Conservation (phyloP, 1,140 invertebrate genomes). For the Nixonia krombeini region DNA sequence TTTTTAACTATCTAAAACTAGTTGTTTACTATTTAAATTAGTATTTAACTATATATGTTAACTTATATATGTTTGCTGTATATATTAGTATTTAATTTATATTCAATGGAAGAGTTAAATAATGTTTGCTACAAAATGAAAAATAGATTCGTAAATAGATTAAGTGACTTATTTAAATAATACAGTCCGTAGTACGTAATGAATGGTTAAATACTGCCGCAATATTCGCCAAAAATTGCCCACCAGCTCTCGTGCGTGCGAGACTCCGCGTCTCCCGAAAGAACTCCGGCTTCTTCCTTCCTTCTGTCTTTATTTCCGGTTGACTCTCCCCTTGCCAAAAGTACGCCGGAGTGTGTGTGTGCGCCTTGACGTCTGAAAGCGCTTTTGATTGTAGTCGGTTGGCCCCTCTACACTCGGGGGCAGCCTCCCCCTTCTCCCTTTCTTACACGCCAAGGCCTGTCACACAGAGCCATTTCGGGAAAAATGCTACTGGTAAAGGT, state of each 20-base stretch:
- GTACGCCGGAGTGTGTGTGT: conserved; percentile 31
- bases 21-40: too few relatives aligned
- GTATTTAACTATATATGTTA: too few relatives aligned
- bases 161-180: too few relatives aligned
- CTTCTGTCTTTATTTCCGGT: conserved; percentile 24
- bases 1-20: too few relatives aligned
- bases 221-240: background rate
- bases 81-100: too few relatives aligned
- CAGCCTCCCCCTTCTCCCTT: conserved; percentile 4
- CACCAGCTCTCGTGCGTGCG: conserved; percentile 2
- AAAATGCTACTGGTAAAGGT: conserved; percentile 55
- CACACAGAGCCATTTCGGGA: conserved; percentile 53
- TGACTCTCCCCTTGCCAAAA: conserved; percentile 51
- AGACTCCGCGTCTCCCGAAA: background rate
- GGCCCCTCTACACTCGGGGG: conserved; percentile 33
- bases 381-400: conserved; percentile 63
- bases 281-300: conserved; percentile 18
- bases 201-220: background rate
- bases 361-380: conserved; percentile 57
- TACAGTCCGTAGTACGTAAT: too few relatives aligned
- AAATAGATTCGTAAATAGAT: too few relatives aligned
- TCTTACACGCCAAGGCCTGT: conserved; percentile 15
- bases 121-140: too few relatives aligned
- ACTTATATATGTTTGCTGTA: too few relatives aligned
- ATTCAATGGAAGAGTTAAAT: too few relatives aligned